A percentile compares a stretch with the other conserved stretches of the same genome.
These are phyloP conservation scores for Gisinianus flammeolus DNA, from an alignment of 2,888 invertebrate species.

Conservation along the genomic window DNA sequence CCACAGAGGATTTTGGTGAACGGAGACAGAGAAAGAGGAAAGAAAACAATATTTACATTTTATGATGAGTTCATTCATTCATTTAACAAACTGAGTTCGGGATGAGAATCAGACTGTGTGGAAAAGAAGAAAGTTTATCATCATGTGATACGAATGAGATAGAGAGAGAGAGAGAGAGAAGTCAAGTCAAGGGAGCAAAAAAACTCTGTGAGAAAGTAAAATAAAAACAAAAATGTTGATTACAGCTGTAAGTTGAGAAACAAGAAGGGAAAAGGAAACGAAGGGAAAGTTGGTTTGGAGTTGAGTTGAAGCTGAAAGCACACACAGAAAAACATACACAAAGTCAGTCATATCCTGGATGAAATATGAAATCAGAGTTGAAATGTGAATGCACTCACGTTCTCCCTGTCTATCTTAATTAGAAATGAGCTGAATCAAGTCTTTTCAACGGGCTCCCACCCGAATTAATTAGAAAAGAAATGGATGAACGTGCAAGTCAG, in stretches of 20 bases:
- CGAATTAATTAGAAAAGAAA: constrained; percentile 36
- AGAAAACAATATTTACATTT: constrained; percentile 17
- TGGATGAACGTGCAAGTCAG: constrained; percentile 27
- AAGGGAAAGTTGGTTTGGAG: not conserved
- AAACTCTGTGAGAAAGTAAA: constrained; percentile 17
- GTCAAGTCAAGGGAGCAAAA: no score
- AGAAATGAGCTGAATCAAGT: constrained; percentile 33
- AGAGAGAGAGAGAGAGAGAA: not conserved
- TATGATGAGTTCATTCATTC: constrained; percentile 25
- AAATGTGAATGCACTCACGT: not conserved
- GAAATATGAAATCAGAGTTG: constrained; percentile 22
- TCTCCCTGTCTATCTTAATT: constrained; percentile 26
- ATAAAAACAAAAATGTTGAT: constrained; percentile 33
- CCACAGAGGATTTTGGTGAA: not conserved
- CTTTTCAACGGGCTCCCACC: constrained; percentile 26
- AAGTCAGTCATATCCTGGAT: constrained; percentile 5
- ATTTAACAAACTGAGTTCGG: no score
- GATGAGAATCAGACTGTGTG: no score
- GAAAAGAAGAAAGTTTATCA: no score
- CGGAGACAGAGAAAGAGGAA: not conserved
- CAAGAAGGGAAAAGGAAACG: not conserved
- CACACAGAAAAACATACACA: not conserved
- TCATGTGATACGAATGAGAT: no score
- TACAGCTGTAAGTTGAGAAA: constrained; percentile 4
- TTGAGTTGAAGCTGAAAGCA: not conserved